Base-by-base conservation (phyloP, 2,888 invertebrate species). In the Lithodes maja region DNA sequence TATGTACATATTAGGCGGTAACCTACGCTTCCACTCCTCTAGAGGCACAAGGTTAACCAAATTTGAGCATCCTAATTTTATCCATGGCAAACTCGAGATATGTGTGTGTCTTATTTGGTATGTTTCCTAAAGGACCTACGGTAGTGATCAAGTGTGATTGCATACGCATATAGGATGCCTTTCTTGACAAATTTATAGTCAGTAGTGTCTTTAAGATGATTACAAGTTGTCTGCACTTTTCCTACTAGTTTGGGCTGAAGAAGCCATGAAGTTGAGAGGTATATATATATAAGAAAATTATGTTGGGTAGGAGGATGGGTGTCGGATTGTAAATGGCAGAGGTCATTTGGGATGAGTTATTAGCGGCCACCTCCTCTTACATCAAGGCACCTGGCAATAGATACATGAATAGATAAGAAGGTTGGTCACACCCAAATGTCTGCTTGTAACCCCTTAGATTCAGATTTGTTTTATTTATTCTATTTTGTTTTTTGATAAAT, bases 1-100 rank as follows among this genome's bases (percentile, higher is more conserved):
- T 71, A 71, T 15, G n/a, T 71, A 71, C 71, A 71, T 15, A 71
- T 71, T 71, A n/a, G n/a, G n/a, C n/a, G 71, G 71, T 15, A 71
- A 71, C n/a, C 71, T 71, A 9, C 71, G 5, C n/a, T 71, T 71
- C 71, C 71, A 71, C n/a, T 71, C 71, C 71, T 71, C 71, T 12
- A 71, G 9, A 71, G 2, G 9, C n/a, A 71, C n/a, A 9, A 15
- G 7, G n/a, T 71, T 71, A 9, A 71, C 71, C n/a, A 71, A 71
- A 3, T 71, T n/a, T 3, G 5, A 15, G n/a, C 5, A 71, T 7
- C 15, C 71, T 7, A 15, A 71, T 3, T n/a, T 71, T 71, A 3
- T 71, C 71, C 71, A 71, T 71, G 9, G 71, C 71, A 71, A 71
- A 71, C 71, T 71, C 71, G 3, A 71, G 17, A 71, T 15, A 71